phyloP scores from a whole-genome alignment of 2,888 invertebrate species.

The Hirudinaria manillensis region DNA sequence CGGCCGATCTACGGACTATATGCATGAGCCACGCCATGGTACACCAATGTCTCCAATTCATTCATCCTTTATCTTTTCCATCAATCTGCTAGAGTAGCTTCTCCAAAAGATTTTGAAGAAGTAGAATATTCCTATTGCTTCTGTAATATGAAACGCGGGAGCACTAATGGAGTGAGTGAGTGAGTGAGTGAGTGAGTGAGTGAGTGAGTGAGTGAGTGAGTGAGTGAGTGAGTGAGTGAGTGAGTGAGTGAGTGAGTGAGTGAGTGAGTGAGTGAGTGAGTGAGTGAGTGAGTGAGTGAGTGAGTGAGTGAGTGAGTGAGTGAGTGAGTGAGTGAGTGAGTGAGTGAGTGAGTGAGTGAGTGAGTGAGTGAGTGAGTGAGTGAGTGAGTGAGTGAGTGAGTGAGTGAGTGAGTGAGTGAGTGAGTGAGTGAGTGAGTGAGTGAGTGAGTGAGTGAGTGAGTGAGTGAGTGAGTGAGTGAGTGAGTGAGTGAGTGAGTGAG shows the following conservation, averaged over 20 bases:
- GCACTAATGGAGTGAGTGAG: constrained; percentile 24
- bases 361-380: background rate
- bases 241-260: constrained; percentile 30
- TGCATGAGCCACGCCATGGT: no score
- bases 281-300: constrained; percentile 32
- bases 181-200: constrained; percentile 25
- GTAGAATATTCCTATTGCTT: no score
- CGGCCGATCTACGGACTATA: no score
- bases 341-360: constrained; percentile 17
- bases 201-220: constrained; percentile 18
- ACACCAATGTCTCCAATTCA: no score
- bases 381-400: constrained; percentile 4
- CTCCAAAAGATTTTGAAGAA: no score
- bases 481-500: background rate
- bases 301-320: constrained; percentile 34
- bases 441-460: constrained; percentile 31
- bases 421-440: background rate
- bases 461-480: background rate
- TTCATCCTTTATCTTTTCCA: no score
- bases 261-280: constrained; percentile 33
- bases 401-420: constrained; percentile 1
- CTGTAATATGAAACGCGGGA: background rate
- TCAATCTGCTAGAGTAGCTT: no score
- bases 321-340: constrained; percentile 14
- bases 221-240: constrained; percentile 22